Percentiles rank a stretch among this genome's conserved stretches.
These are phyloP conservation scores for Astatoreochromis straeleni DNA, from an alignment of 2,113 vertebrate species.

Conservation along the genomic window DNA sequence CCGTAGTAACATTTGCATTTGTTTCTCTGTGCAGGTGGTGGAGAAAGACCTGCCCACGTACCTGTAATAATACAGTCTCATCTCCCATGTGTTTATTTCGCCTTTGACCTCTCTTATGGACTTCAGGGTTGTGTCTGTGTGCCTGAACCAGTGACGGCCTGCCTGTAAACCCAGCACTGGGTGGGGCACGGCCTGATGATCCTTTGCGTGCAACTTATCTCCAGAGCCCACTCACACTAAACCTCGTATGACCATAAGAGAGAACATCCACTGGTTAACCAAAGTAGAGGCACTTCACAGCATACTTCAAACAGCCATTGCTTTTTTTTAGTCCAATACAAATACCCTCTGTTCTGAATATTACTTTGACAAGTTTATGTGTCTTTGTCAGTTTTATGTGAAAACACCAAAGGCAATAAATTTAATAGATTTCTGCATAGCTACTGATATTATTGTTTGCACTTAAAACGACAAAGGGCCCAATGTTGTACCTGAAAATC, in stretches of 20 bases:
- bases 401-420: neutral
- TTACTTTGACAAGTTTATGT: neutral
- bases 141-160: constrained; percentile 80
- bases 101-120: neutral
- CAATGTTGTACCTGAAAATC: neutral
- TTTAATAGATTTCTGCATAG: neutral
- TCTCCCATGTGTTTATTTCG: neutral
- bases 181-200: constrained; percentile 76
- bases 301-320: neutral
- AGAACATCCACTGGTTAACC: neutral
- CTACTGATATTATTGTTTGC: constrained; percentile 3
- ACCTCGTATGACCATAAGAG: neutral
- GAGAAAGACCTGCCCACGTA: constrained; percentile 86
- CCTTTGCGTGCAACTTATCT: constrained; percentile 71
- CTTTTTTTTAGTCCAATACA: neutral
- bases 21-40: constrained; percentile 71
- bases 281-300: neutral
- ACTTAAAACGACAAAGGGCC: neutral
- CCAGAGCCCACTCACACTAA: constrained; percentile 51
- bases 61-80: constrained; percentile 64
- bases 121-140: constrained; percentile 20
- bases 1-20: neutral
- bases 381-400: neutral
- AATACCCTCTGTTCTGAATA: neutral
- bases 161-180: constrained; percentile 79